Evolutionary conservation across 2,113 vertebrate species (phyloP), one percentile per base, ranked within the genome.

Genomic region (Onychostoma macrolepis): DNA sequence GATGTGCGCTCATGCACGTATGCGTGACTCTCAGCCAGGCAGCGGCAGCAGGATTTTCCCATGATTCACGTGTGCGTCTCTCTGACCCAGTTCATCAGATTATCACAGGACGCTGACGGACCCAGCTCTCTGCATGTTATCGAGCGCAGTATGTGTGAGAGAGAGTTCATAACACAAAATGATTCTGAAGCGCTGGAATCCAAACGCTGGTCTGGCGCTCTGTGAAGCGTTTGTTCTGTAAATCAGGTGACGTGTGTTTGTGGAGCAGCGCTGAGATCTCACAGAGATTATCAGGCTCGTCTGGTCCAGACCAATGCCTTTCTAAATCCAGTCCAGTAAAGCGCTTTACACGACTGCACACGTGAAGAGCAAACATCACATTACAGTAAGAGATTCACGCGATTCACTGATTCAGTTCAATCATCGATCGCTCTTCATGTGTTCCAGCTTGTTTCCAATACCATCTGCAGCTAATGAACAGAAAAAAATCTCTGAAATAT

Each of bases 271-370:
- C 33, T 8, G 36, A 41, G 36, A n/a, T 74, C 71, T n/a, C n/a
- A n/a, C 71, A 1, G 38, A 26, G 72, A 75, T 75, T 75, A 75
- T 75, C 63, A 65, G 56, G 11, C 63, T 30, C 10, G 4, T 65
- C 63, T 65, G 63, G 10, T 63, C 38, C 71, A 43, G 21, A 74
- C 41, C 72, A 2, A 1, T 26, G 41, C 24, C 24, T 45, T 45
- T 45, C 72, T 75, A 75, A 75, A 75, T 75, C 72, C 72, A 74
- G 38, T 43, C 11, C 71, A 75, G 72, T 75, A 45, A 75, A 75
- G 38, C 38, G 41, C 41, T 75, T 75, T 45, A 75, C 41, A 45
- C 72, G 9, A 8, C 28, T 2, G 30, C 8, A 6, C 69, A 38
- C 19, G 30, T 36, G 67, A 33, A 36, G 67, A 71, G 67, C 67